Conservation (phyloP, 2,888 invertebrate genomes). For the Aphodius granarius region DNA sequence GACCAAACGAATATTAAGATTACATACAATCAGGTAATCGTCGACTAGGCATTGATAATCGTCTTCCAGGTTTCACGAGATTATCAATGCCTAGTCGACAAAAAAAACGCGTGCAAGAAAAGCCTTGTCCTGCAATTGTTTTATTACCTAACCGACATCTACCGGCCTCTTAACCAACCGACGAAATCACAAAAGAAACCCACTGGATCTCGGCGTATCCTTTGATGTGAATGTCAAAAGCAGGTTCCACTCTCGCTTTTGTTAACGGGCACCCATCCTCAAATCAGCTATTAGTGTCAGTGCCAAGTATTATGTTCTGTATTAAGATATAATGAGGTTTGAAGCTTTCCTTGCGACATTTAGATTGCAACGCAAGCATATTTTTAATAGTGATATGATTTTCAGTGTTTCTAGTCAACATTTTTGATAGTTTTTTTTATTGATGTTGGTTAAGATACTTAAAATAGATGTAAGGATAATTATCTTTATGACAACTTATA, state of each 20-base stretch:
- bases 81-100: background rate
- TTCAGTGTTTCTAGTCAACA: too few relatives aligned
- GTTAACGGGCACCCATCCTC: background rate
- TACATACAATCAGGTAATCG: too few relatives aligned
- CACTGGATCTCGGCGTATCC: background rate
- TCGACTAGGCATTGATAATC: too few relatives aligned
- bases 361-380: background rate
- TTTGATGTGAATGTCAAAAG: background rate
- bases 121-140: background rate
- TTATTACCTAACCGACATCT: background rate
- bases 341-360: background rate
- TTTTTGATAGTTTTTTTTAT: too few relatives aligned
- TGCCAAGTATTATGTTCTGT: background rate
- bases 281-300: background rate
- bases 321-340: background rate
- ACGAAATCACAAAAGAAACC: background rate
- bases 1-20: too few relatives aligned
- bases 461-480: too few relatives aligned
- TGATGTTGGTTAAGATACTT: too few relatives aligned
- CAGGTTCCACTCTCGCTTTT: background rate
- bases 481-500: too few relatives aligned
- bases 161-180: background rate
- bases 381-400: background rate
- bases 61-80: background rate
- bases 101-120: background rate